phyloP scores from a whole-genome alignment of 1,140 invertebrate genomes.

The Ostrea edulis region DNA sequence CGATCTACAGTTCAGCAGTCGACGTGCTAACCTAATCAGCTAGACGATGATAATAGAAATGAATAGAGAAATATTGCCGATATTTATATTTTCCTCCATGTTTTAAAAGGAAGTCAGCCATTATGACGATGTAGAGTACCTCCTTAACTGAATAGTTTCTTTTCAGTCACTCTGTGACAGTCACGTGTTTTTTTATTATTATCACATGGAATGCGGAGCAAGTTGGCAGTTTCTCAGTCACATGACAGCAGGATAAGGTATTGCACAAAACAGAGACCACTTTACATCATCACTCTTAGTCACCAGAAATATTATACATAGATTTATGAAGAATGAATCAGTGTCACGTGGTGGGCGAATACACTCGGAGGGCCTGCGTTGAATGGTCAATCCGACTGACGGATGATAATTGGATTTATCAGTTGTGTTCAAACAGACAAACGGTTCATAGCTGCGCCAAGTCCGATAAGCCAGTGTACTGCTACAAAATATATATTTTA shows the following conservation, averaged over 20 bases:
- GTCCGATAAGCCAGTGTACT: background rate
- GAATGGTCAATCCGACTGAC: background rate
- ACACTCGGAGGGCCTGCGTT: background rate
- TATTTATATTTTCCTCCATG: too few species aligned
- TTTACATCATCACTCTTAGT: background rate
- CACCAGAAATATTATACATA: background rate
- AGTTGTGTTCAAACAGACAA: background rate
- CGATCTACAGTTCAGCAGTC: too few species aligned
- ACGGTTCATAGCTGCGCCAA: background rate
- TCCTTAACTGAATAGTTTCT: too few species aligned
- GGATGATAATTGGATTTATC: conserved; percentile 19
- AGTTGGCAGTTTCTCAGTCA: background rate
- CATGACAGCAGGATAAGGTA: background rate
- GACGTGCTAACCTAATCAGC: too few species aligned
- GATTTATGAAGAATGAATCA: background rate
- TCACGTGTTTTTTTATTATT: too few species aligned
- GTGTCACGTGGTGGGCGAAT: background rate
- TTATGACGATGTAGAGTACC: too few species aligned
- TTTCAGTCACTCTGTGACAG: too few species aligned
- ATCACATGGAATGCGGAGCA: too few species aligned
- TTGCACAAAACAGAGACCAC: conserved; percentile 11
- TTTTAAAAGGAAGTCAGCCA: too few species aligned
- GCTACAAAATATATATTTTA: background rate
- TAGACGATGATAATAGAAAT: too few species aligned
- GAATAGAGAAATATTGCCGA: too few species aligned